Evolutionary conservation across 2,797 vertebrate genomes (phyloP).

Genomic region (Cephalopachus bancanus): DNA sequence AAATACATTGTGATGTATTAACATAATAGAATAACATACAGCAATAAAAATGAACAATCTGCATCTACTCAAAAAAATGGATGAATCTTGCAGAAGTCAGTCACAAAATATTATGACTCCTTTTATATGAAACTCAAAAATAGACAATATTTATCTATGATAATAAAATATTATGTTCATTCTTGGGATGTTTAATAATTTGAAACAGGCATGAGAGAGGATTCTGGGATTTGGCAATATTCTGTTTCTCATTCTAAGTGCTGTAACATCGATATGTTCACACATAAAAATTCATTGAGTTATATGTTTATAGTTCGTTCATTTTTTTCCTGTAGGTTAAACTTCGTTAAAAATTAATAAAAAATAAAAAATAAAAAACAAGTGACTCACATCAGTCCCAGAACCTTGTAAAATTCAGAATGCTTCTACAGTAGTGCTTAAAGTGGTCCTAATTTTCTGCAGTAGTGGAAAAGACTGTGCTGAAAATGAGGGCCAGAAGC

Average conservation of each 20-base stretch:
- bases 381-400: background rate
- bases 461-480: background rate
- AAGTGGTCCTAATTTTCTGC: background rate
- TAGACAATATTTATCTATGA: background rate
- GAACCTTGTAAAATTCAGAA: background rate
- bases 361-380: background rate
- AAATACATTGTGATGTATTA: background rate
- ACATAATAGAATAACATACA: slow-evolving; percentile 20
- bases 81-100: background rate
- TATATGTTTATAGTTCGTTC: background rate
- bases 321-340: background rate
- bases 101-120: background rate
- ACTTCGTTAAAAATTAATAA: background rate
- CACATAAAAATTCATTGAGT: background rate
- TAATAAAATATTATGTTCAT: background rate
- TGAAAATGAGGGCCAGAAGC: background rate
- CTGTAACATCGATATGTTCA: background rate
- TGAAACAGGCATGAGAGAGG: background rate
- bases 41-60: background rate
- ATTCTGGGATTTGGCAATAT: background rate
- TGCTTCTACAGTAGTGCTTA: background rate
- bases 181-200: background rate
- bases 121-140: slow-evolving; percentile 13
- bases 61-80: background rate
- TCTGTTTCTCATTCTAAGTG: background rate